A percentile compares a stretch with the other conserved stretches of the same genome.
phyloP scores from a whole-genome alignment of 1,140 invertebrate species.

The Trissolcus basalis region DNA sequence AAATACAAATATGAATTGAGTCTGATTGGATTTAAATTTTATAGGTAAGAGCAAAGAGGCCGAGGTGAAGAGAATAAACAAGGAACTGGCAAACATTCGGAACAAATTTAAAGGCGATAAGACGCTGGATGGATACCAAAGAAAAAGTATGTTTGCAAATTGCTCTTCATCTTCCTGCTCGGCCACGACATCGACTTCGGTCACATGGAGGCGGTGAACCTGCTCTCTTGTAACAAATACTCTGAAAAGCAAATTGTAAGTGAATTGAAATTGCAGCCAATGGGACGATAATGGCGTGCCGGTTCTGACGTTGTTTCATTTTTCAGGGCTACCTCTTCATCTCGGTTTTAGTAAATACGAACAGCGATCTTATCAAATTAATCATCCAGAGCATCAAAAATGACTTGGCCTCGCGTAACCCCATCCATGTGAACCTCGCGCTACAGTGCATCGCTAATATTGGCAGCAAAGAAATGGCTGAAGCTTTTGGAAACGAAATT shows the following conservation, averaged over 20 bases:
- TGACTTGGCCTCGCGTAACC: constrained; percentile 97
- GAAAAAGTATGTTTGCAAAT: constrained; percentile 99
- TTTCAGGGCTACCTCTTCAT: constrained; percentile 98
- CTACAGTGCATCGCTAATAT: constrained; percentile 99
- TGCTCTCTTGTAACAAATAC: constrained; percentile 99
- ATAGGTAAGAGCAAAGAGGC: constrained; percentile 99
- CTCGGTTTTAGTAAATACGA: constrained; percentile 99
- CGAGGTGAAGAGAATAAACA: constrained; percentile 99
- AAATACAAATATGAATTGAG: no score
- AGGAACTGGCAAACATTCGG: constrained; percentile 99
- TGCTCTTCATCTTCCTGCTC: constrained; percentile 98
- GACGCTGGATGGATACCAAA: constrained; percentile 99
- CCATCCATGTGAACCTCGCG: constrained; percentile 99
- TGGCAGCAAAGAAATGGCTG: constrained; percentile 99
- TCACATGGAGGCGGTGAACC: constrained; percentile 99
- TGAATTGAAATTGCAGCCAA: no score
- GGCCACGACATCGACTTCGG: constrained; percentile 99
- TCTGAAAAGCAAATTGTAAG: constrained; percentile 99
- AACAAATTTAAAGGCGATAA: constrained; percentile 99
- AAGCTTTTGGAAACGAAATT: constrained; percentile 98
- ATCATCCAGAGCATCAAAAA: constrained; percentile 96
- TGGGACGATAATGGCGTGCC: no score
- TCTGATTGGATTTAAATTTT: background rate
- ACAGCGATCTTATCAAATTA: constrained; percentile 97
- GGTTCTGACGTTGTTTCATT: constrained; percentile 22